phyloP scores from a whole-genome alignment of 2,888 invertebrate species.

The Lepidochitona cinerea region DNA sequence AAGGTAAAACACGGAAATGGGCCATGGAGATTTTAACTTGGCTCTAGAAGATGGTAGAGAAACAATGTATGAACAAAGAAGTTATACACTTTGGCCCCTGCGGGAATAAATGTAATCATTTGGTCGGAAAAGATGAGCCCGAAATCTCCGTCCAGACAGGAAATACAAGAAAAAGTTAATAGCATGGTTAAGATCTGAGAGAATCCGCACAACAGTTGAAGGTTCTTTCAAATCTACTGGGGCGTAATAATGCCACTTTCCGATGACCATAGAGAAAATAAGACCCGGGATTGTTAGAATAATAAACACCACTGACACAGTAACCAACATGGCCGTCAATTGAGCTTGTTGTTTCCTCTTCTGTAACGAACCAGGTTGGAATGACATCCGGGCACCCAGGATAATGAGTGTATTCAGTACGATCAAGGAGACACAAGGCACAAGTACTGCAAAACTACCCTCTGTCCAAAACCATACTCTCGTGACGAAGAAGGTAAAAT shows the following conservation, averaged over 20 bases:
- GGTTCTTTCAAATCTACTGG: neutral
- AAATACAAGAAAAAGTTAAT: conserved; percentile 6
- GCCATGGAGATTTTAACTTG: no score
- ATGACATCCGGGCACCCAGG: neutral
- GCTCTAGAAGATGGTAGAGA: no score
- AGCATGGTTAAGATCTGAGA: neutral
- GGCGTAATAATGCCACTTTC: conserved; percentile 3
- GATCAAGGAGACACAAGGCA: neutral
- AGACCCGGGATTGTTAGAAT: neutral
- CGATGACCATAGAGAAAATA: neutral
- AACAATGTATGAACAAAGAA: no score
- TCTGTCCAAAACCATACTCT: neutral
- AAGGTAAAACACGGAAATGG: no score
- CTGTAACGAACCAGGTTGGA: neutral
- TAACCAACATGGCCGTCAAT: neutral
- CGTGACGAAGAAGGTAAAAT: neutral
- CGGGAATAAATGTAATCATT: neutral
- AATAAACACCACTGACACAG: neutral
- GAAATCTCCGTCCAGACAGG: neutral
- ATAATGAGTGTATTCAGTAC: neutral
- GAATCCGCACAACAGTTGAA: neutral
- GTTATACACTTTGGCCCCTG: neutral
- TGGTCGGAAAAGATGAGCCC: neutral
- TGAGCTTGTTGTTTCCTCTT: neutral
- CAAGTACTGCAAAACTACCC: neutral